These are phyloP conservation scores for Mechanitis messenoides DNA, from an alignment of 2,888 invertebrate genomes.

Conservation along the genomic window DNA sequence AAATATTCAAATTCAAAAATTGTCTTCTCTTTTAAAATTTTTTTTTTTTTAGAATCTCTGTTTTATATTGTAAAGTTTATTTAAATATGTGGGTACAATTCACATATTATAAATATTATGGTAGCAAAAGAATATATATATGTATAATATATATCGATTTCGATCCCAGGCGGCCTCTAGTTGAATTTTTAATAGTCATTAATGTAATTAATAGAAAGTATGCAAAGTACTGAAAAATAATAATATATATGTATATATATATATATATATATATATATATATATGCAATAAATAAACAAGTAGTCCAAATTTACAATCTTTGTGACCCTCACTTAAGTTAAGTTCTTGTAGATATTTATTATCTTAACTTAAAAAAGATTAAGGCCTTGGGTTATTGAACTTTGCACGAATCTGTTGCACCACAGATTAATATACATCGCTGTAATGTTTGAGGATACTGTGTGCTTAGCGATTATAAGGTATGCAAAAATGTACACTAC, in stretches of 20 bases:
- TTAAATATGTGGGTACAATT: too few relatives aligned
- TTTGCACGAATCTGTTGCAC: conserved; percentile 12
- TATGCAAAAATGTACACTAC: conserved; percentile 28
- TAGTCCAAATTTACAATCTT: conserved; percentile 14
- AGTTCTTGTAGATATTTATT: conserved; percentile 43
- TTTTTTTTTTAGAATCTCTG: too few relatives aligned
- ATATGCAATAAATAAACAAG: conserved; percentile 12
- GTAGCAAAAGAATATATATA: too few relatives aligned
- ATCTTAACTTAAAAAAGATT: conserved; percentile 40
- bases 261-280: not conserved
- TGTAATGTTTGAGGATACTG: conserved; percentile 21
- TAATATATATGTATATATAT: not conserved
- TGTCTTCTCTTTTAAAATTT: too few relatives aligned
- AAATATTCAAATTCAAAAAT: too few relatives aligned
- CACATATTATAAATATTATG: too few relatives aligned
- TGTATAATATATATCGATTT: too few relatives aligned
- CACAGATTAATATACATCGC: conserved; percentile 24
- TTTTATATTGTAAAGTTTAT: too few relatives aligned
- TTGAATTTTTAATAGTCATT: too few relatives aligned
- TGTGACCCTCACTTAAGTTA: conserved; percentile 11
- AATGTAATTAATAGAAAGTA: too few relatives aligned
- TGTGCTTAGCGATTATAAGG: conserved; percentile 19
- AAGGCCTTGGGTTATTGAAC: conserved; percentile 29
- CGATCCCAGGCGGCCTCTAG: too few relatives aligned
- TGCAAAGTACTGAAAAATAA: too few relatives aligned